Evolutionary conservation across 2,797 vertebrate species (phyloP).

Genomic region (Squalus acanthias): DNA sequence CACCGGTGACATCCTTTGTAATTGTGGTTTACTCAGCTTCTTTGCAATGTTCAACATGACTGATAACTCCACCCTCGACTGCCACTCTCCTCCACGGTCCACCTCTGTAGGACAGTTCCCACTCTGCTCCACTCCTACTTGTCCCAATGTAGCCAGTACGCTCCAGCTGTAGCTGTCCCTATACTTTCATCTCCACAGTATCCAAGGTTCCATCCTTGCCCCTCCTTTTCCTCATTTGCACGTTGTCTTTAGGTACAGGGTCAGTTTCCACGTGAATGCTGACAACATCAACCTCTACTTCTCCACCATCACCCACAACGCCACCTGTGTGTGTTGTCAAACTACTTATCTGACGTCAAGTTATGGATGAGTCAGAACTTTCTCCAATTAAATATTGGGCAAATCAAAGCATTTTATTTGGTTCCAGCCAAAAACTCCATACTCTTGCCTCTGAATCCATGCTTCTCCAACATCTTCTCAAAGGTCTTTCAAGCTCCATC

Average conservation of each 20-base stretch:
- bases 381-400: background rate
- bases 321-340: background rate
- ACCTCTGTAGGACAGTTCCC: background rate
- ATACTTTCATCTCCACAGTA: background rate
- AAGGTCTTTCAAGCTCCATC: background rate
- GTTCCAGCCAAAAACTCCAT: background rate
- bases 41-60: background rate
- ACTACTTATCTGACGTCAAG: background rate
- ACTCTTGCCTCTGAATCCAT: background rate
- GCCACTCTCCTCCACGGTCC: background rate
- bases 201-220: background rate
- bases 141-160: background rate
- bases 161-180: background rate
- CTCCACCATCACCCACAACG: background rate
- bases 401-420: background rate
- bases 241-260: background rate
- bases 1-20: background rate
- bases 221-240: background rate
- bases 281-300: background rate
- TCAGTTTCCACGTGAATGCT: background rate
- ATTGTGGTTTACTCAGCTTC: background rate
- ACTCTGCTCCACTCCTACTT: background rate
- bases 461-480: background rate
- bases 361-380: background rate
- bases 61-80: background rate